These are phyloP conservation scores for Dromococcyx pavoninus DNA, from an alignment of 2,797 vertebrate genomes.

Conservation along the genomic window DNA sequence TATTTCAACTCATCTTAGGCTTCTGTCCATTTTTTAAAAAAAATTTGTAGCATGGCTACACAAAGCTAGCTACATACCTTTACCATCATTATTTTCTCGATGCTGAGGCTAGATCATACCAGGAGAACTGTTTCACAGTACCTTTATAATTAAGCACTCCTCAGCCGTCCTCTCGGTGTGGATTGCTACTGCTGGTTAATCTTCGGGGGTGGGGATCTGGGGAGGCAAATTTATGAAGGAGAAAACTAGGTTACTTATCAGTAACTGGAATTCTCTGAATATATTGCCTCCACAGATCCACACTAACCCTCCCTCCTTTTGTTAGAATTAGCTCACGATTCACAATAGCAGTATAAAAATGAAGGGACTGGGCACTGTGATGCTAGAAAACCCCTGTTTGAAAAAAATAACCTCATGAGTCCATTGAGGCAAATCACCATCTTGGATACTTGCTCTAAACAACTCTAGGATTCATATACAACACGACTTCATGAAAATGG, in stretches of 20 bases:
- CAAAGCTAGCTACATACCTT: slow-evolving; percentile 59
- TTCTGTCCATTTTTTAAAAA: background rate
- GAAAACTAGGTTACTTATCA: slow-evolving; percentile 72
- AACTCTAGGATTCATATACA: background rate
- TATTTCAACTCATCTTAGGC: background rate
- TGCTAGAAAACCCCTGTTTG: slow-evolving; percentile 24
- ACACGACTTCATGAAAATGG: background rate
- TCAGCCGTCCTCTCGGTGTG: slow-evolving; percentile 66
- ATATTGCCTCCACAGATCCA: slow-evolving; percentile 73
- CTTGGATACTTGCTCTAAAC: slow-evolving; percentile 5
- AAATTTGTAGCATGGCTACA: background rate
- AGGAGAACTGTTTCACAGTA: slow-evolving; percentile 70
- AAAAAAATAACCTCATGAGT: slow-evolving; percentile 23
- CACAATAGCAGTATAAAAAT: slow-evolving; percentile 39
- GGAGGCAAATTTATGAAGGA: slow-evolving; percentile 73
- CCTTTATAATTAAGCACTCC: slow-evolving; percentile 70
- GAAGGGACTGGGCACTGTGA: slow-evolving; percentile 35
- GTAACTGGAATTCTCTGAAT: slow-evolving; percentile 73
- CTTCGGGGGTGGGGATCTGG: slow-evolving; percentile 70
- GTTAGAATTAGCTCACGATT: slow-evolving; percentile 25
- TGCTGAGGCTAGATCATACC: slow-evolving; percentile 32
- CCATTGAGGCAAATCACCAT: background rate
- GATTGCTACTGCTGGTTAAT: slow-evolving; percentile 71
- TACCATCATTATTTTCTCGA: slow-evolving; percentile 53
- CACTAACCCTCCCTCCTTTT: slow-evolving; percentile 68